phyloP scores from a whole-genome alignment of 2,888 invertebrate species.

The Agrotis exclamationis region DNA sequence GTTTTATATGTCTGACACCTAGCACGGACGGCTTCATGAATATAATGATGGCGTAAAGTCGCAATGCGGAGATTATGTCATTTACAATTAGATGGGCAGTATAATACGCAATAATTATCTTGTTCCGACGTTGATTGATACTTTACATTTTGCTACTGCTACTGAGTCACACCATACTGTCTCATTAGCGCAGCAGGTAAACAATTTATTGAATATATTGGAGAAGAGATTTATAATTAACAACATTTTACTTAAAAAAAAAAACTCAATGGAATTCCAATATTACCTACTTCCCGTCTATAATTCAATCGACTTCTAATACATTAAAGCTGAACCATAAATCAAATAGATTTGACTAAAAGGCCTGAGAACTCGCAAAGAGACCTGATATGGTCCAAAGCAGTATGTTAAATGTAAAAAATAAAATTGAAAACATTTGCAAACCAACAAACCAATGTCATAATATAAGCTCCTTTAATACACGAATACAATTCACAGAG shows the following conservation, averaged over 20 bases:
- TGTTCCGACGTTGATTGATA: conserved; percentile 80
- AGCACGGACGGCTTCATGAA: conserved; percentile 57
- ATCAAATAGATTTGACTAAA: neutral
- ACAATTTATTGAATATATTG: conserved; percentile 46
- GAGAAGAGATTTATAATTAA: neutral
- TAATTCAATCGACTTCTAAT: neutral
- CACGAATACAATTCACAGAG: conserved; percentile 13
- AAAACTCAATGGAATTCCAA: neutral
- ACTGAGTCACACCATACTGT: conserved; percentile 58
- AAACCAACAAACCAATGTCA: conserved; percentile 2
- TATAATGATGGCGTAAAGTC: conserved; percentile 51
- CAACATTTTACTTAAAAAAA: neutral
- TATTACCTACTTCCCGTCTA: neutral
- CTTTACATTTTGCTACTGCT: conserved; percentile 67
- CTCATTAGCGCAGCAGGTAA: conserved; percentile 46
- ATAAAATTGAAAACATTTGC: neutral
- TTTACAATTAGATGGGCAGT: conserved; percentile 57
- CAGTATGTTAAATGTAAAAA: neutral
- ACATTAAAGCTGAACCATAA: neutral
- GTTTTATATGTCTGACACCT: conserved; percentile 57
- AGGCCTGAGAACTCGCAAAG: neutral
- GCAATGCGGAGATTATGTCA: conserved; percentile 59
- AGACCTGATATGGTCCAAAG: neutral
- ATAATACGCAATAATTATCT: conserved; percentile 75
- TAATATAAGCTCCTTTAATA: neutral